These are phyloP conservation scores for Podabrus alpinus DNA, from an alignment of 2,888 invertebrate species.

Conservation along the genomic window DNA sequence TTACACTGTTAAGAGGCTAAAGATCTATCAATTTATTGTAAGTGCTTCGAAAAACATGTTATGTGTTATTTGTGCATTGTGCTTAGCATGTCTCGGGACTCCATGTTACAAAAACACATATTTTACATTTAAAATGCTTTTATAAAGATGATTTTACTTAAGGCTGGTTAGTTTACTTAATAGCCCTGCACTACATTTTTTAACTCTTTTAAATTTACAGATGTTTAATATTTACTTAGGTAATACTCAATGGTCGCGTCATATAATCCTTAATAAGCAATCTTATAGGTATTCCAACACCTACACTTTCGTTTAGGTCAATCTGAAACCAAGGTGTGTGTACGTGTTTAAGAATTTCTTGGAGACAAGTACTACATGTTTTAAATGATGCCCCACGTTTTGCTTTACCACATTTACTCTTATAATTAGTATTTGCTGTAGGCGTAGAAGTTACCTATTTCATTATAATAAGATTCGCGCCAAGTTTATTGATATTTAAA, in stretches of 20 bases:
- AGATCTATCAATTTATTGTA: constrained; percentile 38
- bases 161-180: not conserved
- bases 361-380: not conserved
- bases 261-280: not conserved
- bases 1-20: constrained; percentile 39
- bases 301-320: not conserved
- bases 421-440: not conserved
- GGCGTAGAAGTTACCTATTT: not conserved
- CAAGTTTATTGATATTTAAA: not conserved
- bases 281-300: not conserved
- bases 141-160: not conserved
- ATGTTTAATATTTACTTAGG: not conserved
- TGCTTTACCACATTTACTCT: not conserved
- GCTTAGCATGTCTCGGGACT: constrained; percentile 9
- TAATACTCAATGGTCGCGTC: not conserved
- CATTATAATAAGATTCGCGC: not conserved
- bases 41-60: constrained; percentile 39
- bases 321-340: not conserved
- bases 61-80: constrained; percentile 32
- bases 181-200: not conserved
- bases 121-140: not conserved
- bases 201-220: not conserved
- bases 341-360: not conserved
- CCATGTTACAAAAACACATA: not conserved
- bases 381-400: not conserved